Base-by-base conservation (phyloP, 1,140 invertebrate genomes). In the Eriosoma lanigerum region DNA sequence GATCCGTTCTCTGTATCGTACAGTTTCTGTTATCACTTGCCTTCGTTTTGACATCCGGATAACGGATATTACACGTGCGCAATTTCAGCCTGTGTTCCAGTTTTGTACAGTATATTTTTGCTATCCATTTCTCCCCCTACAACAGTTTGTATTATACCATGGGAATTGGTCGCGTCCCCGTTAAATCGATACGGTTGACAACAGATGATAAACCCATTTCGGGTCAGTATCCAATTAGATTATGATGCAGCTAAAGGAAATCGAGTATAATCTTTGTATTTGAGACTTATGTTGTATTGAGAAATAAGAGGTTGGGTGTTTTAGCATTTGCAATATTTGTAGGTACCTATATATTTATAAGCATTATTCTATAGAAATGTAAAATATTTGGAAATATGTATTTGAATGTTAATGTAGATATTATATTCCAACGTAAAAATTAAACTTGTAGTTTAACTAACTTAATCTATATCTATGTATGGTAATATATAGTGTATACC, bases 191-290 rank as follows among this genome's bases (percentile, higher is more conserved):
- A 72, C 48, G 68, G 68, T 29, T 52, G 68, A 72, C 21, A 17
- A 72, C 68, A 72, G 68, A 72, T 52, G 68, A 52, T 68, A 26
- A 68, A 48, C 52, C 48, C 24, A 32, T 72, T 72, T 72, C 6
- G 17, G 26, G 17, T 52, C 24, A 32, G 17, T 52, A 72, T 50
- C 24, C 17, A 72, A 68, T 68, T 68, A 48, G 44, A 68, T 13
- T 68, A 48, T 24, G 66, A 68, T 68, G 44, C 21, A 21, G 44
- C 13, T 68, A 48, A 48, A 68, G 38, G 6, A 68, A 48, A 19
- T 17, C 46, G 9, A 24, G 9, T 29, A 52, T 72, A 72, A 72
- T 72, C 24, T 29, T 15, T 72, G 17, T 50, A 29, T 52, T 52
- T 52, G 9, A 52, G 46, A 38, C 3, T 54, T 3, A 54, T 54